Evolutionary conservation across 2,797 vertebrate genomes (phyloP).

Genomic region (Pempheris klunzingeri): DNA sequence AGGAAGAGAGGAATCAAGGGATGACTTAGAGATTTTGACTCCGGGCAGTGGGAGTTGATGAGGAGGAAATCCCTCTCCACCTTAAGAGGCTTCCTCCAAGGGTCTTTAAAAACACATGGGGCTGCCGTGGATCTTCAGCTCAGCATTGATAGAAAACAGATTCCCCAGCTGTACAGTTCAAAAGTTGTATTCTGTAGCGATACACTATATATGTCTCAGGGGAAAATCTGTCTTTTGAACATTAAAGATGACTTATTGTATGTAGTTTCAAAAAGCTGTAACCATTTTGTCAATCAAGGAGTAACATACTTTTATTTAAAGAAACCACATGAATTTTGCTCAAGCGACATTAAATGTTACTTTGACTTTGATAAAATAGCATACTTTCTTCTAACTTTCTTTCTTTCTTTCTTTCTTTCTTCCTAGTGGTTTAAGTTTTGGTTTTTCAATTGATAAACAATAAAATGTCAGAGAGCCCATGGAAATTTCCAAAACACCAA

Average conservation of each 20-base stretch:
- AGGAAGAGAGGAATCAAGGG: constrained; percentile 61
- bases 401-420: no score
- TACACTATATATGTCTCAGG: constrained; percentile 8
- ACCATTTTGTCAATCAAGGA: constrained; percentile 8
- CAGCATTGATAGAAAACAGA: constrained; percentile 67
- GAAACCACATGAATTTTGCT: neutral
- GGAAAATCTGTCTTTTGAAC: constrained; percentile 26
- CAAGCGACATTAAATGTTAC: neutral
- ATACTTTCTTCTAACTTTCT: neutral
- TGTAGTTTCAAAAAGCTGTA: constrained; percentile 24
- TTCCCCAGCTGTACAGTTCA: constrained; percentile 50
- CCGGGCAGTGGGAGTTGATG: constrained; percentile 62
- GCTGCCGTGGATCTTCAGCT: constrained; percentile 53
- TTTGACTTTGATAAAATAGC: constrained; percentile 6
- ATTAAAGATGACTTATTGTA: constrained; percentile 27
- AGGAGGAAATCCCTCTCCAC: constrained; percentile 75
- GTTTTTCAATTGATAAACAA: neutral
- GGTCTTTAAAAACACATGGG: constrained; percentile 66
- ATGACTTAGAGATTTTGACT: constrained; percentile 55
- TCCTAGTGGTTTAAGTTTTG: neutral
- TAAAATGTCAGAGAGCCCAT: neutral
- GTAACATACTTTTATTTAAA: neutral
- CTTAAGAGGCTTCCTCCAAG: constrained; percentile 66
- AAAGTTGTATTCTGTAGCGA: constrained; percentile 21
- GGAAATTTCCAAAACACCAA: neutral